Base-by-base conservation (phyloP, 1,140 invertebrate species). In the Aphaenogaster ashmeadi region DNA sequence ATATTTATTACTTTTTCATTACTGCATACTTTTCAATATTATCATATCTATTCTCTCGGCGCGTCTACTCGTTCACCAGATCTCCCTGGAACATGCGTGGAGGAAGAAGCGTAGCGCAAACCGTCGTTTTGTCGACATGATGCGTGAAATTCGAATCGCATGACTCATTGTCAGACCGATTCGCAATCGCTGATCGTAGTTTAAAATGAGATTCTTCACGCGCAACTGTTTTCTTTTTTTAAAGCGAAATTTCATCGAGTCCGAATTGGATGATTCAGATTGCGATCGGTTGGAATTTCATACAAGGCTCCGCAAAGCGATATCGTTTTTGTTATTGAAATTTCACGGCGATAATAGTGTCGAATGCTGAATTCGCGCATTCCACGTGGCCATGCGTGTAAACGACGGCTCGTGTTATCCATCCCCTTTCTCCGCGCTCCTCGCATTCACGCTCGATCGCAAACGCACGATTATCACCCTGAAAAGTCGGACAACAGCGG, bases 361-460 rank as follows among this genome's bases (percentile, higher is more conserved):
- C 27, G 27, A 79, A 44, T 72, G 79, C 52, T 72, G 66, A 83
- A 60, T 9, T 58, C 18, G 54, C 54, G 27, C 80, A 84, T 84
- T 84, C 80, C 41, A n/a, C 54, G 27, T 0, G n/a, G 2, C n/a
- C 54, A 13, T 54, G 18, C 44, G 18, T 54, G 15, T 47, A 83
- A 83, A 83, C 67, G 41, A 71, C 21, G 18, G 67, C 0, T 72
- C 44, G 33, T 13, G 21, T 84, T 75, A 75, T 27, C 67, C n/a
- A 38, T 60, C 54, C n/a, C 27, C n/a, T 66, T 36, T 38, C 33
- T 6, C 18, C 15, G 66, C 66, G 27, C 9, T 47, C 52, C 4
- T 8, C 36, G 6, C 21, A 47, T 18, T 81, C 38, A 66, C 27
- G 18, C 21, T 56, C 50, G 21, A 47, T 36, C 27, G 52, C 79